Evolutionary conservation across 2,113 vertebrate species (phyloP), one percentile per base, ranked within the genome.

Genomic region (Elaphurus davidianus): DNA sequence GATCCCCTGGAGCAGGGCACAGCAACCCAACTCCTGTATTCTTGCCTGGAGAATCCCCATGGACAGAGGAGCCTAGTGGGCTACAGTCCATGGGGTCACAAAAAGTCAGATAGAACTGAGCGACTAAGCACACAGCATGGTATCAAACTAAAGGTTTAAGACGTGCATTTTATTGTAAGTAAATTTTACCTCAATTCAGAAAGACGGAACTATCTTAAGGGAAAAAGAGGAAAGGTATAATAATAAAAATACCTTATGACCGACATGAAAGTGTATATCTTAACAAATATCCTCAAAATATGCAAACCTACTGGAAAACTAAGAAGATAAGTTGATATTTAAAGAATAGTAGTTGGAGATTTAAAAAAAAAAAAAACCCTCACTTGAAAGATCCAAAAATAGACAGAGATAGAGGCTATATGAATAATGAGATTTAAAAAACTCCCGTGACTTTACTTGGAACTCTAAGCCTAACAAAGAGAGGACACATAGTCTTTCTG

Each of bases 401-500:
- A 43, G n/a, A 17, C 33, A 36, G n/a, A 28, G 11, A 11, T 0
- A 67, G 88, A 94, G 23, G 6, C 1, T 8, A 1, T 5, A 11
- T 4, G 28, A 36, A 5, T 15, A 33, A 45, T 0, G 10, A 4
- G 17, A 4, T 36, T 74, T 14, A 28, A 33, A 27, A n/a, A 50
- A 1, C 6, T 57, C 36, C 25, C 27, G 30, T 21, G 55, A 10
- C 28, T 27, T 27, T 19, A 17, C 55, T 7, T 19, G 45, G 6
- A 45, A 17, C 4, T 5, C 19, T 4, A 3, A 54, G 40, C 12
- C 23, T 54, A 0, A 5, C 3, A n/a, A 10, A 30, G 43, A 74
- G 36, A 30, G 71, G 14, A 40, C 5, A 6, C 3, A 6, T 0
- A 0, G 2, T 5, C 27, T n/a, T 23, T 1, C 71, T 45, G 10